Conservation (phyloP, 2,888 invertebrate genomes). For the Dysmachus trigonus region DNA sequence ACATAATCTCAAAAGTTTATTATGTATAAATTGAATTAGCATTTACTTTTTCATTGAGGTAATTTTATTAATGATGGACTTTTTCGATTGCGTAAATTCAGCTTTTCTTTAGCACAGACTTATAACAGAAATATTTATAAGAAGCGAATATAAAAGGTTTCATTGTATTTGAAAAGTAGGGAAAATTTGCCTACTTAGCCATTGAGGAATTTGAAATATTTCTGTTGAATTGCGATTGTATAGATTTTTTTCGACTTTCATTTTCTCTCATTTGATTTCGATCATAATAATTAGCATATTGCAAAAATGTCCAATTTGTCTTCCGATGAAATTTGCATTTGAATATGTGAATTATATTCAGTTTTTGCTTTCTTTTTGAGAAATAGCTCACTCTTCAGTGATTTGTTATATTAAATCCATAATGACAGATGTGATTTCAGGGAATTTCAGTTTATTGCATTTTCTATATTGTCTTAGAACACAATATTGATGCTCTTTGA, state of each 20-base stretch:
- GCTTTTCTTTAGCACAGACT: not conserved
- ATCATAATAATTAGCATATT: not conserved
- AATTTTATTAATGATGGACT: not conserved
- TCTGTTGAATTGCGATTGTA: not conserved
- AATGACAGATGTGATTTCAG: not conserved
- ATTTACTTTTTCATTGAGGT: not conserved
- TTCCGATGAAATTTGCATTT: not conserved
- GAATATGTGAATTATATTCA: not conserved
- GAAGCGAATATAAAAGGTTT: not conserved
- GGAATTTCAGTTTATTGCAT: not conserved
- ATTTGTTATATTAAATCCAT: not conserved
- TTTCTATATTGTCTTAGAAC: not conserved
- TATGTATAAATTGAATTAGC: not conserved
- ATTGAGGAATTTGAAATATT: not conserved
- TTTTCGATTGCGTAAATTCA: not conserved
- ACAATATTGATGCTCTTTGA: not conserved
- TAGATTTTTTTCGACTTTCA: not conserved
- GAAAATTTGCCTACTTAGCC: not conserved
- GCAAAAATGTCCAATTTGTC: not conserved
- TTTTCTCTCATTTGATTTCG: not conserved
- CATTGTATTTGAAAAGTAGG: not conserved
- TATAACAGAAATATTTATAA: not conserved
- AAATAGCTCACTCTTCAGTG: not conserved
- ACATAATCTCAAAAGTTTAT: not conserved
- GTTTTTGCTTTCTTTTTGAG: not conserved